Conservation (phyloP, 2,113 vertebrate species). For the Callopanchax toddi region DNA sequence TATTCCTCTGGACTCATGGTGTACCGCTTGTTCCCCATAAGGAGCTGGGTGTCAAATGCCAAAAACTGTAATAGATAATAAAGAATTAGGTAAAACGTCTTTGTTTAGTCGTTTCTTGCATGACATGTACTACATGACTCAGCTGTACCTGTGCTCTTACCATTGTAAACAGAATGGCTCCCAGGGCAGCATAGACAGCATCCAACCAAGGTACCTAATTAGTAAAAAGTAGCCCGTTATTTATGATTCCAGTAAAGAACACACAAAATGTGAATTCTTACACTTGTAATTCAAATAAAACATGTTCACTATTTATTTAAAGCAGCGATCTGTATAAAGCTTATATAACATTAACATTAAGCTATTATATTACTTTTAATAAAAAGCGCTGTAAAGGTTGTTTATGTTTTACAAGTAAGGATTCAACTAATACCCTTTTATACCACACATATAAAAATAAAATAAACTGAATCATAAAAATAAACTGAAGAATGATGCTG, state of each 20-base stretch:
- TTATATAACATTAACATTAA: too few species aligned
- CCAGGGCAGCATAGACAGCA: constrained; percentile 82
- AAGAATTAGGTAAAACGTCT: constrained; percentile 2
- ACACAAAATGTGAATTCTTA: too few species aligned
- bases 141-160: constrained; percentile 70
- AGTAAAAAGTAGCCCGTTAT: constrained; percentile 4
- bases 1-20: constrained; percentile 92
- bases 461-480: too few species aligned
- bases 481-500: too few species aligned
- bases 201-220: constrained; percentile 91
- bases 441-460: too few species aligned
- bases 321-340: neutral
- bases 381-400: too few species aligned
- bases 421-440: too few species aligned
- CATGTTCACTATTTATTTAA: neutral
- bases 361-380: too few species aligned
- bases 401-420: too few species aligned
- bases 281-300: neutral
- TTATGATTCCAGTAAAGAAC: constrained; percentile 5
- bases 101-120: neutral
- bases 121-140: neutral
- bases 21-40: constrained; percentile 91
- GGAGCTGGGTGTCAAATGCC: constrained; percentile 91
- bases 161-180: constrained; percentile 90
- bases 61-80: constrained; percentile 83